phyloP scores from a whole-genome alignment of 2,113 vertebrate genomes.

The Geococcyx californianus region DNA sequence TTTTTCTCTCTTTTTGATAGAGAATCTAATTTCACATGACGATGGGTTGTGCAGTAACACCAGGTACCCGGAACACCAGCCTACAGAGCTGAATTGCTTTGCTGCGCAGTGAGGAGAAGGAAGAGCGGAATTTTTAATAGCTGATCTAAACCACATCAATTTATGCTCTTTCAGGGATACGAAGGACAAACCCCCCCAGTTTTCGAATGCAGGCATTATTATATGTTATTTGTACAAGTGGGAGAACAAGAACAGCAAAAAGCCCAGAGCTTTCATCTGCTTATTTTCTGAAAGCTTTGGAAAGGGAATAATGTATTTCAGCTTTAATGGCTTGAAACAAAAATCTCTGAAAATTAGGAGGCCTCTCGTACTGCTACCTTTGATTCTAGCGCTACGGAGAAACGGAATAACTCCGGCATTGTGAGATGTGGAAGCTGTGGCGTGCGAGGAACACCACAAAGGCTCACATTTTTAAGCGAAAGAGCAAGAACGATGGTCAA shows the following conservation, averaged over 20 bases:
- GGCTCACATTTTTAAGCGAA: not conserved
- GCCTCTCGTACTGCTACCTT: constrained; percentile 51
- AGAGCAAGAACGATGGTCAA: not conserved
- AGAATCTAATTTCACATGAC: constrained; percentile 75
- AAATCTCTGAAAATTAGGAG: constrained; percentile 74
- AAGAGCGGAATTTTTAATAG: constrained; percentile 67
- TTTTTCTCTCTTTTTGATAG: constrained; percentile 72
- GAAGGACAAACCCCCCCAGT: constrained; percentile 76
- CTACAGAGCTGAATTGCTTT: constrained; percentile 1
- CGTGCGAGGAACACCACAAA: constrained; percentile 24
- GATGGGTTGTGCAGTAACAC: constrained; percentile 66
- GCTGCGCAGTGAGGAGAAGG: constrained; percentile 58
- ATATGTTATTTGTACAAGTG: constrained; percentile 88
- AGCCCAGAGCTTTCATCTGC: constrained; percentile 81
- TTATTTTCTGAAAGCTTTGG: constrained; percentile 86
- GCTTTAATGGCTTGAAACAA: constrained; percentile 77
- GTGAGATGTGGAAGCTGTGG: constrained; percentile 11
- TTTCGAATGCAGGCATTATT: constrained; percentile 83
- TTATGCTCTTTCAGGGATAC: constrained; percentile 80
- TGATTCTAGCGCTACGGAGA: constrained; percentile 68
- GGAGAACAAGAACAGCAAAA: constrained; percentile 76
- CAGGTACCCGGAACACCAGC: constrained; percentile 20
- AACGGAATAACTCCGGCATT: constrained; percentile 16
- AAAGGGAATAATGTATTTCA: constrained; percentile 78
- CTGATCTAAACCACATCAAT: constrained; percentile 76